A percentile compares a stretch with the other conserved stretches of the same genome.
Conservation (phyloP, 2,888 invertebrate genomes). For the Brachycybe producta region DNA sequence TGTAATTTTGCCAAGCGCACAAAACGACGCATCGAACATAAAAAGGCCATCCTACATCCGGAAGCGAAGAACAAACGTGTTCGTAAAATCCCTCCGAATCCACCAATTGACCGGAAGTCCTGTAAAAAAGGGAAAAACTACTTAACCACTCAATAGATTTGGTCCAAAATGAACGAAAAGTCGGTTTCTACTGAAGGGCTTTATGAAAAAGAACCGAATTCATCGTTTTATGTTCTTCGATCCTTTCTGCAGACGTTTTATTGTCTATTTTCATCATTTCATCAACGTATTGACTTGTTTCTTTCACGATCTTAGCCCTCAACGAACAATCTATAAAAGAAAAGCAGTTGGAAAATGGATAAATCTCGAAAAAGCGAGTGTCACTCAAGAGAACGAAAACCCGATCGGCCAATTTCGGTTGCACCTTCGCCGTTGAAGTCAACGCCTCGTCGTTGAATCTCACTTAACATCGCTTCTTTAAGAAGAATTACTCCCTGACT, state of each 20-base stretch:
- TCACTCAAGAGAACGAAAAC: background rate
- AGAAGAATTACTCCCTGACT: conserved; percentile 1
- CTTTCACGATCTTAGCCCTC: background rate
- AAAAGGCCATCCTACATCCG: background rate
- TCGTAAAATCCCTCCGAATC: background rate
- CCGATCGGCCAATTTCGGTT: background rate
- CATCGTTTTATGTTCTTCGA: background rate
- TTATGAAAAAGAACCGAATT: background rate
- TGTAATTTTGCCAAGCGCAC: background rate
- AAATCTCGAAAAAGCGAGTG: background rate
- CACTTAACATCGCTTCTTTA: background rate
- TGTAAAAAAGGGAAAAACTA: background rate
- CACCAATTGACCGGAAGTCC: background rate
- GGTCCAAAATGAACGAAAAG: background rate
- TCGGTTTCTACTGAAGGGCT: background rate
- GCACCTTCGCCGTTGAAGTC: conserved; percentile 2
- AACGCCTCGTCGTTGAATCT: background rate
- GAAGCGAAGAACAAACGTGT: background rate
- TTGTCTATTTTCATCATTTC: background rate
- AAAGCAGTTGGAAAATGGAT: background rate
- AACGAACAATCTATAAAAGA: background rate
- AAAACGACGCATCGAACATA: background rate
- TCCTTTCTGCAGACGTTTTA: background rate
- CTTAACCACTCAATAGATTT: too few relatives aligned
- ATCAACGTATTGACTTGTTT: background rate